phyloP scores from a whole-genome alignment of 2,797 vertebrate genomes.

The Xiphophorus birchmanni region DNA sequence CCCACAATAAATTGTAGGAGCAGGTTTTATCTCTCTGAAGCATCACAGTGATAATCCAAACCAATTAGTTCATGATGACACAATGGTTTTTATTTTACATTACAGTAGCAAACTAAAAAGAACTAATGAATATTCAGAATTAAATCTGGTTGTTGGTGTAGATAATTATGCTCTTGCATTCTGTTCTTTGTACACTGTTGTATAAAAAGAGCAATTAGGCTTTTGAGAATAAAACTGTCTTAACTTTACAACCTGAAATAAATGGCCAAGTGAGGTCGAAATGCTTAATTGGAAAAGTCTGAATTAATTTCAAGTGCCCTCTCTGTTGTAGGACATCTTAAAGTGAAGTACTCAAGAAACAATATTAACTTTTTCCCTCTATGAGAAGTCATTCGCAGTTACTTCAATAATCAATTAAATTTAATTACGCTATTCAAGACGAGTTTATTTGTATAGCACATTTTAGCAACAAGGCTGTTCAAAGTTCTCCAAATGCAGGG shows the following conservation, averaged over 20 bases:
- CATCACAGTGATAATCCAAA: slow-evolving; percentile 66
- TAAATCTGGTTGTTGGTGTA: background rate
- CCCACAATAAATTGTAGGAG: slow-evolving; percentile 19
- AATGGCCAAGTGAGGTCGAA: background rate
- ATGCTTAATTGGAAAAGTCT: background rate
- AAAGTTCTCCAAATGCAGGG: background rate
- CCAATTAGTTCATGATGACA: slow-evolving; percentile 39
- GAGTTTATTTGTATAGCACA: no score
- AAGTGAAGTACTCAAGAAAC: background rate
- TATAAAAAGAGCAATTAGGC: background rate
- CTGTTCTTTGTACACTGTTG: background rate
- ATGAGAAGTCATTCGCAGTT: background rate
- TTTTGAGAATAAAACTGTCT: background rate
- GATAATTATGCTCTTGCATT: background rate
- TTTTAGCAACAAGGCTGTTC: no score
- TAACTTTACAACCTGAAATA: background rate
- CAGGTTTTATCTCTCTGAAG: slow-evolving; percentile 45
- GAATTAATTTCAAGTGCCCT: background rate
- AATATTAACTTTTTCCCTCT: no score
- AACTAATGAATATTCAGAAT: background rate
- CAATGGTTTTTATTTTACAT: slow-evolving; percentile 36
- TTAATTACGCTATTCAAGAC: background rate
- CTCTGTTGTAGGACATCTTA: background rate
- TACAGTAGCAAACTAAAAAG: background rate
- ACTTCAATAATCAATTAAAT: background rate